Evolutionary conservation across 2,113 vertebrate species (phyloP).

Genomic region (Triplophysa tibetana): DNA sequence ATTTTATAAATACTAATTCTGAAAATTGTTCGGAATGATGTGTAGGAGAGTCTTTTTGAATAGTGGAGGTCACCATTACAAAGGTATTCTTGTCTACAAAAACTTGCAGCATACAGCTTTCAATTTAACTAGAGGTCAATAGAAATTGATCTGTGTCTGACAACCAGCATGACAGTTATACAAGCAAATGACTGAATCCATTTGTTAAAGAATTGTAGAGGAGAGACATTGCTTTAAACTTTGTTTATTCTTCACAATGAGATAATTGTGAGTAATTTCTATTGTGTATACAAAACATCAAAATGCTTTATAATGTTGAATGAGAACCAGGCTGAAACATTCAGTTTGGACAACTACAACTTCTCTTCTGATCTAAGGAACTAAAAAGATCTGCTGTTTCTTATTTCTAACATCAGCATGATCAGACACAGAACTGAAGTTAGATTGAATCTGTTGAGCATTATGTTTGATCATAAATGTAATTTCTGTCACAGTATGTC

Average conservation of each 20-base stretch:
- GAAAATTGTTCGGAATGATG: background rate
- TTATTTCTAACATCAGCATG: background rate
- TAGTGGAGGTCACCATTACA: background rate
- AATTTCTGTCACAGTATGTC: background rate
- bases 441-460: background rate
- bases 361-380: background rate
- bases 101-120: background rate
- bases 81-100: background rate
- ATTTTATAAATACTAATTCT: background rate
- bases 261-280: background rate
- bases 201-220: background rate
- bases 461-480: background rate
- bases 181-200: background rate
- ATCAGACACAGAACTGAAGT: background rate
- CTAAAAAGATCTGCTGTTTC: too few relatives aligned
- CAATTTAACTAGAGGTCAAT: background rate
- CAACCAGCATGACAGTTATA: background rate
- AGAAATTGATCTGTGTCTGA: slow-evolving; percentile 38
- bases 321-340: background rate
- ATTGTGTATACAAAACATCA: background rate
- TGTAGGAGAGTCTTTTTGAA: background rate
- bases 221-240: background rate
- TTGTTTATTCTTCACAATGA: background rate
- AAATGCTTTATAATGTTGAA: background rate
- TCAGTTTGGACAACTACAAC: background rate